A percentile compares a stretch with the other conserved stretches of the same genome.
These are phyloP conservation scores for Drosophila saltans DNA, from an alignment of 1,140 invertebrate genomes.

Conservation along the genomic window DNA sequence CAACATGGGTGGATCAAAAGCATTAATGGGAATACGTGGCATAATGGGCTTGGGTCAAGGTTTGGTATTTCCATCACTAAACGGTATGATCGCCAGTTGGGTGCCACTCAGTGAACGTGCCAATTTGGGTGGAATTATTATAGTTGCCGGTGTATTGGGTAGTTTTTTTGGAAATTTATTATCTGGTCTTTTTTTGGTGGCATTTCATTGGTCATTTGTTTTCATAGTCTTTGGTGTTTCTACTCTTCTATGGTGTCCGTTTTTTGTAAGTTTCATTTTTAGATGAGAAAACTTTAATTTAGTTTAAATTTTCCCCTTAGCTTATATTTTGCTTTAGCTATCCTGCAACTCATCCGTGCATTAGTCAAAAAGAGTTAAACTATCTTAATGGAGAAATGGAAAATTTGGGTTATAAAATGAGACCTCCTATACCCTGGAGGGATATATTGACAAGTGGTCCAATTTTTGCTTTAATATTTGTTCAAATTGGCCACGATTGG, in stretches of 20 bases:
- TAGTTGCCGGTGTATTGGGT: conserved; percentile 86
- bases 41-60: conserved; percentile 88
- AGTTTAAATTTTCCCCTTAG: not conserved
- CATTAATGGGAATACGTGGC: conserved; percentile 85
- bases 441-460: not conserved
- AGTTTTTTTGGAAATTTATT: conserved; percentile 88
- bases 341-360: conserved; percentile 88
- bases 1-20: conserved; percentile 84
- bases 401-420: not conserved
- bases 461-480: not conserved
- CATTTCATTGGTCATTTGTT: conserved; percentile 86
- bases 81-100: conserved; percentile 86
- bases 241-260: conserved; percentile 87
- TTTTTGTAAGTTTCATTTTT: conserved; percentile 84
- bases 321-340: conserved; percentile 84
- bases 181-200: conserved; percentile 87
- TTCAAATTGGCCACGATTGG: not conserved
- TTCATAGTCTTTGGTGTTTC: conserved; percentile 91
- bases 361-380: conserved; percentile 87
- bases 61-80: conserved; percentile 88
- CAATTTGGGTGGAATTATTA: conserved; percentile 88
- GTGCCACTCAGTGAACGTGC: conserved; percentile 87
- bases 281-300: not conserved
- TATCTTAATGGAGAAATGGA: conserved; percentile 46
- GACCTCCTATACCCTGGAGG: conserved; percentile 47